These are phyloP conservation scores for Halocynthia aurantium DNA, from an alignment of 23 tunicate species.

Conservation along the genomic window DNA sequence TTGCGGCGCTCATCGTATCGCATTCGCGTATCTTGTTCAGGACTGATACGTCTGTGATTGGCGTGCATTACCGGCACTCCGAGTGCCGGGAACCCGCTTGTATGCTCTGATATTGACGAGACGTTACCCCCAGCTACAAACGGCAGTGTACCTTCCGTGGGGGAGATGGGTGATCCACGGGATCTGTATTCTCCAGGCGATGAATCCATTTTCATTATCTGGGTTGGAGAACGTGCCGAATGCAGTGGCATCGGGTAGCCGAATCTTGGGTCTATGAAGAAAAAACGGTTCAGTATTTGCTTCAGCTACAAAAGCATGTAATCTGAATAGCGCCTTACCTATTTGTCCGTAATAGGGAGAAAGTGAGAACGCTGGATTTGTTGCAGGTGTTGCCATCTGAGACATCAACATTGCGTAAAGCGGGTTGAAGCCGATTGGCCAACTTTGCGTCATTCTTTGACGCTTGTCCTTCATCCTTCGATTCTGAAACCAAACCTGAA, in stretches of 20 bases:
- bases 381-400: slow-evolving; percentile 26
- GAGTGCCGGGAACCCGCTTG: too few relatives aligned
- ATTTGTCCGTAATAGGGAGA: slow-evolving; percentile 9
- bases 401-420: slow-evolving; percentile 64
- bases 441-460: slow-evolving; percentile 72
- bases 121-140: too few relatives aligned
- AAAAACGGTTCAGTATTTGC: background rate
- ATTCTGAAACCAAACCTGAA: slow-evolving; percentile 98
- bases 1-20: too few relatives aligned
- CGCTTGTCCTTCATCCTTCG: slow-evolving; percentile 98
- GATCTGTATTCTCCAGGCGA: too few relatives aligned
- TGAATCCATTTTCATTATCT: too few relatives aligned
- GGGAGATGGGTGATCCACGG: slow-evolving; percentile 3
- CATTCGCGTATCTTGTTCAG: too few relatives aligned
- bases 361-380: slow-evolving; percentile 14
- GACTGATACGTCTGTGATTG: too few relatives aligned
- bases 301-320: background rate
- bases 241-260: background rate
- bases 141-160: background rate
- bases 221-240: background rate
- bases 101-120: too few relatives aligned
- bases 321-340: background rate
- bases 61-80: too few relatives aligned
- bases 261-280: slow-evolving; percentile 9
- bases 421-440: slow-evolving; percentile 94